Percentiles rank a stretch among this genome's conserved stretches.
phyloP scores from a whole-genome alignment of 2,113 vertebrate species.

The Neolamprologus caudopunctatus region DNA sequence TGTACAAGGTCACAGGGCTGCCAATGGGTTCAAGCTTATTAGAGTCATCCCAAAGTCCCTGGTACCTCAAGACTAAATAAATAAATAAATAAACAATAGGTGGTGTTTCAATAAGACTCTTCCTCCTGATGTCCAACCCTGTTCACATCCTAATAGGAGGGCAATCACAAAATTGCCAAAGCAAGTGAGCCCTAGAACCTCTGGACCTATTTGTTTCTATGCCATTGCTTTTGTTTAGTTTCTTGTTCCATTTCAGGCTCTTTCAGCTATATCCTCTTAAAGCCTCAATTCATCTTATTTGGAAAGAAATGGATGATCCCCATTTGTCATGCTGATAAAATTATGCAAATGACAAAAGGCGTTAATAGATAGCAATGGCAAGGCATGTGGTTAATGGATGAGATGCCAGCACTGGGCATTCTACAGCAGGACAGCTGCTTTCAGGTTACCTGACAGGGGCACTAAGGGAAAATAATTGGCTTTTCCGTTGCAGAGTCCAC shows the following conservation, averaged over 20 bases:
- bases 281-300: conserved; percentile 69
- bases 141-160: conserved; percentile 33
- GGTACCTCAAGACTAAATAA: conserved; percentile 8
- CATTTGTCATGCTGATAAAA: conserved; percentile 73
- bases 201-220: conserved; percentile 39
- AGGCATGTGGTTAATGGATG: conserved; percentile 68
- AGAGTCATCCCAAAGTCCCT: conserved; percentile 17
- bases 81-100: background rate
- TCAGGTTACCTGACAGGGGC: conserved; percentile 72
- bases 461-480: conserved; percentile 74
- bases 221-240: conserved; percentile 44
- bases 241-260: conserved; percentile 17
- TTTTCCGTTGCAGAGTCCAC: conserved; percentile 59
- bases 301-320: conserved; percentile 61
- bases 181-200: background rate
- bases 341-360: conserved; percentile 74
- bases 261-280: conserved; percentile 29
- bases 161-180: conserved; percentile 10
- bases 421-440: conserved; percentile 63
- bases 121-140: conserved; percentile 7
- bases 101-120: conserved; percentile 13
- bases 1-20: background rate
- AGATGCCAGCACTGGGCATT: conserved; percentile 55
- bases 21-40: conserved; percentile 20
- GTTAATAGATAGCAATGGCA: conserved; percentile 66